Conservation (phyloP, 1,140 invertebrate species). For the Drosophila simulans region DNA sequence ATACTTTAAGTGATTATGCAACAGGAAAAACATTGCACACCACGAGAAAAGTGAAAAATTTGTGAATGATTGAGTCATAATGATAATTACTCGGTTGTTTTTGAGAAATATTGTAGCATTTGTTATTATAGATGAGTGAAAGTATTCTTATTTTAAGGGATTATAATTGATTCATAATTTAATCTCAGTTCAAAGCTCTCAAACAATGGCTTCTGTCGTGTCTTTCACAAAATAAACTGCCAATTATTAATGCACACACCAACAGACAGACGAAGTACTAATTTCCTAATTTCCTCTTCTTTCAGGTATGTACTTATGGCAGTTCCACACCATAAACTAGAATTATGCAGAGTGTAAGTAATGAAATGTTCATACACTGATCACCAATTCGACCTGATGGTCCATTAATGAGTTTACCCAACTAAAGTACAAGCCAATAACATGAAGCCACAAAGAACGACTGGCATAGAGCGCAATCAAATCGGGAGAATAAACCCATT, state of each 20-base stretch:
- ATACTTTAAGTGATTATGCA: slow-evolving; percentile 31
- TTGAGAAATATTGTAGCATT: background rate
- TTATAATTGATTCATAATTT: background rate
- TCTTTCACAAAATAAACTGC: background rate
- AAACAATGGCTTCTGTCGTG: too few relatives aligned
- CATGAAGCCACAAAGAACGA: slow-evolving; percentile 5
- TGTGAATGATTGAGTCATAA: slow-evolving; percentile 2
- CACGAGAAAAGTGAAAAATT: slow-evolving; percentile 25
- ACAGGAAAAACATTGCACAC: background rate
- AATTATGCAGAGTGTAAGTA: slow-evolving; percentile 41
- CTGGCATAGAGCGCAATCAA: slow-evolving; percentile 29
- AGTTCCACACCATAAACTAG: slow-evolving; percentile 13
- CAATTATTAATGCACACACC: slow-evolving; percentile 4
- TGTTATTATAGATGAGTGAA: background rate
- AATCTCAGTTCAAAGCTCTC: too few relatives aligned
- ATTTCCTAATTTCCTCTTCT: slow-evolving; percentile 30
- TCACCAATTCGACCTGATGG: slow-evolving; percentile 40
- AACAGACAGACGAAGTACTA: slow-evolving; percentile 23
- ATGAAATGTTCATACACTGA: slow-evolving; percentile 40
- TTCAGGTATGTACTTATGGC: slow-evolving; percentile 57
- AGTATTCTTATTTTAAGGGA: background rate
- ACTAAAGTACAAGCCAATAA: slow-evolving; percentile 27
- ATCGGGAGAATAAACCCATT: slow-evolving; percentile 42
- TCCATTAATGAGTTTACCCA: slow-evolving; percentile 38
- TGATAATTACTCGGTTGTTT: background rate